Evolutionary conservation across 2,888 invertebrate species (phyloP).

Genomic region (Mantis religiosa): DNA sequence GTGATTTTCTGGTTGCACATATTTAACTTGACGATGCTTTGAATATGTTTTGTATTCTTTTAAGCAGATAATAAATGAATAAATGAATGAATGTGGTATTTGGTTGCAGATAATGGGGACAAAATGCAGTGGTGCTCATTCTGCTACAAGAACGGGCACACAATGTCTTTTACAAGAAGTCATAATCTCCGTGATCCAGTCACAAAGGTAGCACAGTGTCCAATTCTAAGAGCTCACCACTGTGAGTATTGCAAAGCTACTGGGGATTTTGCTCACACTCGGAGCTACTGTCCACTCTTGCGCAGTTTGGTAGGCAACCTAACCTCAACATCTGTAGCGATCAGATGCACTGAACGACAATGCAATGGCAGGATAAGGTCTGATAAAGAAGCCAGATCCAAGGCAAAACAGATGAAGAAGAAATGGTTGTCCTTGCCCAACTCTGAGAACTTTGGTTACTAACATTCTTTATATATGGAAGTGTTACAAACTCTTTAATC

Average conservation of each 20-base stretch:
- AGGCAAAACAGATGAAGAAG: neutral
- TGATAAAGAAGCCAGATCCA: neutral
- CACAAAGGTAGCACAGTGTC: neutral
- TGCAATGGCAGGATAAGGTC: neutral
- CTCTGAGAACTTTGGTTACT: neutral
- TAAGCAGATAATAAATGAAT: too few relatives aligned
- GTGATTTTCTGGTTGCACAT: too few relatives aligned
- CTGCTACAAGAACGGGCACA: slow-evolving; percentile 18
- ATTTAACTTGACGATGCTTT: too few relatives aligned
- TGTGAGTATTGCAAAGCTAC: slow-evolving; percentile 13
- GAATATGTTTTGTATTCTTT: too few relatives aligned
- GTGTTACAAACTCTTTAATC: too few relatives aligned
- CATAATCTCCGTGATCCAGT: slow-evolving; percentile 5
- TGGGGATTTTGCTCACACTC: slow-evolving; percentile 19
- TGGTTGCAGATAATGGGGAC: neutral
- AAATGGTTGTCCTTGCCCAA: neutral
- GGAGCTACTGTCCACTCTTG: slow-evolving; percentile 16
- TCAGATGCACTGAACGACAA: slow-evolving; percentile 13
- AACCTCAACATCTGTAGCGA: neutral
- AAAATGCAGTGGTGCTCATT: neutral
- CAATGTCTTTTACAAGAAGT: neutral
- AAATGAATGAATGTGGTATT: too few relatives aligned
- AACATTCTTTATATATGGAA: too few relatives aligned
- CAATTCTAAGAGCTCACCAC: neutral
- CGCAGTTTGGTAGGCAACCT: neutral